Base-by-base conservation (phyloP, 37 sponge, comb jelly and placozoan species). In the Axinella damicornis region DNA sequence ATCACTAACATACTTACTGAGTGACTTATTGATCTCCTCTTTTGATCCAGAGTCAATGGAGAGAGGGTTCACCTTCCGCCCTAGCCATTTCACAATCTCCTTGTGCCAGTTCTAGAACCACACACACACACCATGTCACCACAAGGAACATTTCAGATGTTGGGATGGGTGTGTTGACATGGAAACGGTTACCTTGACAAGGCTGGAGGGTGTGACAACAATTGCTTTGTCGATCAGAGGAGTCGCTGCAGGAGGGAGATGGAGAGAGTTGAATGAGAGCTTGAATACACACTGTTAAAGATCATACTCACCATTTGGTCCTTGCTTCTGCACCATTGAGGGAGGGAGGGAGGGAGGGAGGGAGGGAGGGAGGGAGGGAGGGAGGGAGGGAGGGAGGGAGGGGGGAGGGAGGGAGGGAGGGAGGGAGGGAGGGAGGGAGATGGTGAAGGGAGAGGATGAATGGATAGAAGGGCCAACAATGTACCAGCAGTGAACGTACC, bases 81-180 rank as follows among this genome's bases (percentile, higher is more conserved):
- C 87, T 52, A 98, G 77, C 98, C 98, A 98, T 70, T 98, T 98
- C 69, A 46, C 77, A 27, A 96, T 81, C 89, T 98, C 98, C 70
- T 98, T 98, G 55, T 95, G 88, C 98, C 98, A 98, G 74, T 98
- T 98, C 96, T 97, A 53, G 46, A n/a, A n/a, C n/a, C n/a, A n/a
- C n/a, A n/a, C n/a, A n/a, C n/a, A n/a, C n/a, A n/a, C n/a, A n/a
- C n/a, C n/a, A n/a, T n/a, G n/a, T n/a, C 46, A 46, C 6, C 46
- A 46, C 46, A 33, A 61, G 31, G 59, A 9, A 78, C 41, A 66
- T n/a, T 63, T 39, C 9, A 41, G 1, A 28, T 76, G 76, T 30
- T 1, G 0, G 59, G 27, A 30, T 32, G 59, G 0, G 33, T 30
- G 55, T 73, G 74, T 41, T 13, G 38, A 2, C 34, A 4, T 30